Evolutionary conservation across 2,888 invertebrate genomes (phyloP).

Genomic region (Hirtodrosophila alboralis): DNA sequence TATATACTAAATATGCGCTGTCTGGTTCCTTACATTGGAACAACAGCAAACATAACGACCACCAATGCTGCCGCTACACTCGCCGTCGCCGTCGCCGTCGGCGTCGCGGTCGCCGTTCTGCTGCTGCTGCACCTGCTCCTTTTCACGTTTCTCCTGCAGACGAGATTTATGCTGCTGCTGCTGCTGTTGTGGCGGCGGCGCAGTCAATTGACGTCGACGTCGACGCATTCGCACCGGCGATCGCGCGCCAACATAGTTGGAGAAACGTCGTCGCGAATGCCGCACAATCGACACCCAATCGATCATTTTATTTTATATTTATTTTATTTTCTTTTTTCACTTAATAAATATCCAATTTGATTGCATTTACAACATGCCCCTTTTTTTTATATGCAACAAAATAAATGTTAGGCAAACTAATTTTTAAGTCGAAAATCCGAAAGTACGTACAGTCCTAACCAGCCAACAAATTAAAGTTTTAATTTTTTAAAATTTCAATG

Average conservation of each 20-base stretch:
- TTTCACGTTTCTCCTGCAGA: slow-evolving; percentile 41
- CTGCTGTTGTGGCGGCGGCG: slow-evolving; percentile 67
- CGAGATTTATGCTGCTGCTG: slow-evolving; percentile 60
- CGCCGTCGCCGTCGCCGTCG: slow-evolving; percentile 35
- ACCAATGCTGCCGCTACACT: slow-evolving; percentile 31
- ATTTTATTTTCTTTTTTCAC: slow-evolving; percentile 8
- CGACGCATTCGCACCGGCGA: slow-evolving; percentile 87
- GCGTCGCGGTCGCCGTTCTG: slow-evolving; percentile 32
- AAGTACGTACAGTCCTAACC: too few relatives aligned
- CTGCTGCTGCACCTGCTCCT: slow-evolving; percentile 24
- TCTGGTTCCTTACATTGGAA: slow-evolving; percentile 76
- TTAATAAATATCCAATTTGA: slow-evolving; percentile 6
- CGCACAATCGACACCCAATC: slow-evolving; percentile 92
- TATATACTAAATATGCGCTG: background rate
- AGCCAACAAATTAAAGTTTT: too few relatives aligned
- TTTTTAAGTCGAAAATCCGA: too few relatives aligned
- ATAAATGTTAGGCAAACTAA: too few relatives aligned
- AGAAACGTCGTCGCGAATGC: slow-evolving; percentile 89
- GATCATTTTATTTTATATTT: slow-evolving; percentile 85
- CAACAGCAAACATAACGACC: slow-evolving; percentile 81
- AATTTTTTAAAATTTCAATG: too few relatives aligned
- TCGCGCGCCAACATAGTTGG: slow-evolving; percentile 89
- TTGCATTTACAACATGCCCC: slow-evolving; percentile 13
- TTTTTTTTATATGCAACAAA: too few relatives aligned
- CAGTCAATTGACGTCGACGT: slow-evolving; percentile 80